Evolutionary conservation across 2,113 vertebrate genomes (phyloP).

Genomic region (Ciconia boyciana): DNA sequence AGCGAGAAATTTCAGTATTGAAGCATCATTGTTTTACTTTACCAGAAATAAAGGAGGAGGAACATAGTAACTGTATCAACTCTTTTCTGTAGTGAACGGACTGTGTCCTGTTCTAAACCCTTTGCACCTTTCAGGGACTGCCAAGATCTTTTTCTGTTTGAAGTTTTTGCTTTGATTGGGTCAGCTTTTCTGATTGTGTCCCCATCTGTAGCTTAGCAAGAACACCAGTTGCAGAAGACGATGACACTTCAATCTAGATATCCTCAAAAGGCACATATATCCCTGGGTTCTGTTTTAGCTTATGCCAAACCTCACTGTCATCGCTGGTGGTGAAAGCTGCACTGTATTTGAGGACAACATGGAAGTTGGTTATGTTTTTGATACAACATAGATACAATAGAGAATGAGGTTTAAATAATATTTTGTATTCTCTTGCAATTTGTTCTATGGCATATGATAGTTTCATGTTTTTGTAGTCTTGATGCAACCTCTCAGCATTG

Average conservation of each 20-base stretch:
- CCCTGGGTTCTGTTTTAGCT: neutral
- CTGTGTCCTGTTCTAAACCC: neutral
- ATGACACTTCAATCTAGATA: neutral
- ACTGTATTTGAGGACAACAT: neutral
- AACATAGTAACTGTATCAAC: neutral
- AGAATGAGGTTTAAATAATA: neutral
- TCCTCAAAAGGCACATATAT: neutral
- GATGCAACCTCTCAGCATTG: neutral
- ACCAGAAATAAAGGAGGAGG: neutral
- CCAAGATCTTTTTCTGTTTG: neutral
- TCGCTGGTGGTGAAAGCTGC: neutral
- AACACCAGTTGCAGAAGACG: rapidly evolving
- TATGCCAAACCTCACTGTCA: neutral
- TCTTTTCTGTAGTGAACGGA: neutral
- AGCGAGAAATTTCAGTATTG: neutral
- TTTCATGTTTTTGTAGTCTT: neutral
- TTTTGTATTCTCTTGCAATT: neutral
- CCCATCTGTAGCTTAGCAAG: neutral
- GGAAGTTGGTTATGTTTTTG: neutral
- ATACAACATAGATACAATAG: neutral
- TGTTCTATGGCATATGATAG: neutral
- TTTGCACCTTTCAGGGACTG: neutral
- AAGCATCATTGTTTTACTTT: neutral
- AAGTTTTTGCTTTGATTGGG: neutral
- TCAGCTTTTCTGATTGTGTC: neutral